Base-by-base conservation (phyloP, 2,797 vertebrate genomes). In the Eulemur albifrons region DNA sequence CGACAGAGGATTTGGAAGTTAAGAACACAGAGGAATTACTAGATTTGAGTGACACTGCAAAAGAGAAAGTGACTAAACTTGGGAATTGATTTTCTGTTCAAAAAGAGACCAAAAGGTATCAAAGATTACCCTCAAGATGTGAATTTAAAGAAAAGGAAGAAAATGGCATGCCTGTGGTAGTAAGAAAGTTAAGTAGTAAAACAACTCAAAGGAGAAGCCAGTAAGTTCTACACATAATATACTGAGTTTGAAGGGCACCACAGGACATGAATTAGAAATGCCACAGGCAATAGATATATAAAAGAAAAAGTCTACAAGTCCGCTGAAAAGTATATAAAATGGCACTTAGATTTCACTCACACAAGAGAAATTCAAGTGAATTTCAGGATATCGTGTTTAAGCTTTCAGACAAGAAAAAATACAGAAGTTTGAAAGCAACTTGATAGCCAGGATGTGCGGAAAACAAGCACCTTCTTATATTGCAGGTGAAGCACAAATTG, bases 31-130 rank as follows among this genome's bases (percentile, higher is more conserved):
- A 95, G 73, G 76, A 94, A 95, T 96, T 96, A 92, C 52, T 73
- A 25, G 72, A 83, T 94, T 94, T 96, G 92, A 96, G 76, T 95
- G 90, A 92, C 93, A 96, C 8, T 81, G 89, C n/a, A 80, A 85
- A 95, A 94, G 76, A 96, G 77, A 94, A 92, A 96, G 67, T 76
- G 83, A 95, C 89, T 97, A 65, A 97, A 96, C 94, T 92, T 93
- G 43, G 15, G n/a, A 88, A 97, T 88, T 95, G 96, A 97, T 97
- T 96, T 97, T 97, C 93, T 96, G 72, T 87, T 95, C 80, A 96
- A 96, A 95, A 91, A 93, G 38, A 96, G 20, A 94, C 76, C 82
- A 88, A 94, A 93, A 88, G 13, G 7, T 96, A 94, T 97, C 83
- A 81, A 75, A 95, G 82, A 95, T 90, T 92, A 93, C n/a, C 79